These are phyloP conservation scores for Dendrolimus houi DNA, from an alignment of 2,888 invertebrate genomes.

Conservation along the genomic window DNA sequence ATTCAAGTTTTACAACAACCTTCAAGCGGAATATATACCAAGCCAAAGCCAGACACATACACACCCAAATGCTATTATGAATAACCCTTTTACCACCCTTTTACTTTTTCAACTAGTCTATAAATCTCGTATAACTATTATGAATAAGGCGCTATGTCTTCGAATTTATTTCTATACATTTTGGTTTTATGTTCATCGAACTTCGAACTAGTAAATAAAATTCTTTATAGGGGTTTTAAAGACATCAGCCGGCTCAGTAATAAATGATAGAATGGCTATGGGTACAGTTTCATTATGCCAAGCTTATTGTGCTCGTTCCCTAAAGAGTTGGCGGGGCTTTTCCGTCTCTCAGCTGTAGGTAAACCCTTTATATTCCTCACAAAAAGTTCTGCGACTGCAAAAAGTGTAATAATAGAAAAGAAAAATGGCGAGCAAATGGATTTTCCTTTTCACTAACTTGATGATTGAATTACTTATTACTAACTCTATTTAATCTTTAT, in stretches of 20 bases:
- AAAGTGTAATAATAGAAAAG: slow-evolving; percentile 31
- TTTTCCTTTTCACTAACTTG: slow-evolving; percentile 27
- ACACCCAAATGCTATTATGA: too few species aligned
- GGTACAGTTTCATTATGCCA: slow-evolving; percentile 48
- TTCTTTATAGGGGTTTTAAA: slow-evolving; percentile 11
- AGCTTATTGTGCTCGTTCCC: slow-evolving; percentile 43
- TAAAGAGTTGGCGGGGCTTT: slow-evolving; percentile 32
- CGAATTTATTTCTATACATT: too few species aligned
- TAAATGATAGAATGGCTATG: slow-evolving; percentile 37
- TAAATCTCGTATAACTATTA: too few species aligned
- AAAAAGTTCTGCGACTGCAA: slow-evolving; percentile 35
- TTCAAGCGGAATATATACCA: too few species aligned
- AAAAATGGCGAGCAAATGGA: slow-evolving; percentile 37
- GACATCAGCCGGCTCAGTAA: slow-evolving; percentile 29
- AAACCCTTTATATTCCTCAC: slow-evolving; percentile 42
- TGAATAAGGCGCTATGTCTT: too few species aligned
- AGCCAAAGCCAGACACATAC: too few species aligned
- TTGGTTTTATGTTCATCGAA: too few species aligned
- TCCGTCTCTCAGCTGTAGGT: slow-evolving; percentile 31
- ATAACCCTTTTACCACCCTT: too few species aligned
- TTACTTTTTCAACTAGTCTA: too few species aligned
- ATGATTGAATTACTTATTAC: slow-evolving; percentile 20
- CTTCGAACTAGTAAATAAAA: background rate
- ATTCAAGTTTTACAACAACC: too few species aligned
- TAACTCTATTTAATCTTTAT: background rate